Evolutionary conservation across 2,113 vertebrate species (phyloP), one percentile per base, ranked within the genome.

Genomic region (Scomber colias): DNA sequence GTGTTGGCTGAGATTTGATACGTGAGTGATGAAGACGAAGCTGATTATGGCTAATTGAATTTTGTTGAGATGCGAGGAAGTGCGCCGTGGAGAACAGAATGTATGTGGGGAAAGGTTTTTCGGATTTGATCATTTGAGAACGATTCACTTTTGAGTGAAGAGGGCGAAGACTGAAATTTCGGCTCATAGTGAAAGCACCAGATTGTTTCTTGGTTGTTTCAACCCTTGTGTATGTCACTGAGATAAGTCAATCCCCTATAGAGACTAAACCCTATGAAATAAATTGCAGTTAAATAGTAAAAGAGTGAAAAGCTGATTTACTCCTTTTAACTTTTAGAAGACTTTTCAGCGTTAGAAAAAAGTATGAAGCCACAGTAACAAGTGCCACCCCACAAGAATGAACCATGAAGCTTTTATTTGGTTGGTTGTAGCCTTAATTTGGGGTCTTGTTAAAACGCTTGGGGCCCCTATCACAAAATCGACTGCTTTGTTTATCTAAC

Each of bases 91-190:
- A 54, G 21, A 35, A 44, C 1, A 48, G 85, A 71, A 84, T 66
- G 79, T 82, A 66, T 46, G 82, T 21, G 0, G 44, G 35, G 50
- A 61, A 65, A 64, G 14, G 21, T 21, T 84, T 68, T 81, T 70
- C 49, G 76, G 86, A 40, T 55, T 68, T 51, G 76, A 73, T 61
- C 24, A 16, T 35, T 59, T 55, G 78, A 27, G 57, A 86, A 75
- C 78, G 7, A 82, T 81, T 80, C 75, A 67, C 67, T 82, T 80
- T 67, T 13, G 72, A 56, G 72, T 78, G 57, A 77, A 61, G 75
- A 89, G 66, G 74, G 82, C 19, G 77, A 85, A 85, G 89, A 94
- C 92, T 93, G 92, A 93, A 92, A 74, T 92, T 90, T 93, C 81
- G 15, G 92, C 91, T 88, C 48, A 79, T 44, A 84, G 91, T 92